Conservation (phyloP, 2,113 vertebrate species). For the Ariopsis seemanni region DNA sequence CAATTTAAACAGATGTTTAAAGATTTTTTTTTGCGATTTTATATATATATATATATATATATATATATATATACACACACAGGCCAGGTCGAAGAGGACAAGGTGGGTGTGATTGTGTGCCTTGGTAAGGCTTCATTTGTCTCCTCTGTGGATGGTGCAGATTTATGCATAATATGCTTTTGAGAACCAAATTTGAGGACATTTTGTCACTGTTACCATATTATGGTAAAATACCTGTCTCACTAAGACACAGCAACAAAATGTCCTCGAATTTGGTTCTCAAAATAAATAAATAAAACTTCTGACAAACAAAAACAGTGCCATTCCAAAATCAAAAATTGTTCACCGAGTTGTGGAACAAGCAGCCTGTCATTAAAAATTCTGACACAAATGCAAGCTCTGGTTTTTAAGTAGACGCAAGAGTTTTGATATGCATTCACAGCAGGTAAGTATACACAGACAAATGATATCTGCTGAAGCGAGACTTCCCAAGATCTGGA, state of each 20-base stretch:
- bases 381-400: not conserved
- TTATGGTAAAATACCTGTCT: not conserved
- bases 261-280: not conserved
- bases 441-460: conserved; percentile 43
- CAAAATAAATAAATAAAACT: not conserved
- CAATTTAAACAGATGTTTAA: no score
- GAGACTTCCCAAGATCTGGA: conserved; percentile 35
- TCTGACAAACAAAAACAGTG: not conserved
- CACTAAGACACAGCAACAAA: not conserved
- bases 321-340: not conserved
- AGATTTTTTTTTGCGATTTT: no score
- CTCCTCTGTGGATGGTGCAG: conserved; percentile 15
- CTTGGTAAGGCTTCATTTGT: conserved; percentile 21
- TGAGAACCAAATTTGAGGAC: no score
- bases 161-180: not conserved
- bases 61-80: not conserved
- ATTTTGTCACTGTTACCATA: no score
- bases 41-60: not conserved
- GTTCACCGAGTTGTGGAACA: no score
- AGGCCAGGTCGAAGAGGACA: not conserved
- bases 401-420: not conserved
- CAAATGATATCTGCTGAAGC: conserved; percentile 40
- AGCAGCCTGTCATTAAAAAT: not conserved
- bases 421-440: conserved; percentile 24
- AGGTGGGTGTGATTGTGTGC: conserved; percentile 23